Evolutionary conservation across 1,140 invertebrate genomes (phyloP).

Genomic region (Drosophila bifasciata): DNA sequence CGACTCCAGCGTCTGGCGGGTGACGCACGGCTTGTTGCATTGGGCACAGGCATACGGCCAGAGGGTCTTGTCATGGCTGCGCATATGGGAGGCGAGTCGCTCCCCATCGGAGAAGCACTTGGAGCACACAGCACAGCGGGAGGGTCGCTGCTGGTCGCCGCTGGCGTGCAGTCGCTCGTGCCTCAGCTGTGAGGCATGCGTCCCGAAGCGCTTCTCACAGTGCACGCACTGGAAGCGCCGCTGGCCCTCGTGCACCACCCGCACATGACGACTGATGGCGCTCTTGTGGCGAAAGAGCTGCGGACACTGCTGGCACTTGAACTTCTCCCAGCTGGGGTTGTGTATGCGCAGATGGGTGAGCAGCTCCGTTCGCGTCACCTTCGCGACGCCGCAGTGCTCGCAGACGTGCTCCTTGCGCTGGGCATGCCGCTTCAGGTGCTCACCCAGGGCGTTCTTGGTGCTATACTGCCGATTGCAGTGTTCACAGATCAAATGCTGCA

Average conservation of each 20-base stretch:
- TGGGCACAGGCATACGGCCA: conserved; percentile 48
- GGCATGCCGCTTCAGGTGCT: conserved; percentile 73
- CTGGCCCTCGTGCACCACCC: conserved; percentile 73
- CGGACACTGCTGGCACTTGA: conserved; percentile 74
- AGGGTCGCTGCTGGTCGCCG: conserved; percentile 17
- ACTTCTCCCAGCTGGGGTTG: conserved; percentile 74
- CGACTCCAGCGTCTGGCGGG: conserved; percentile 45
- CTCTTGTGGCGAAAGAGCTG: conserved; percentile 77
- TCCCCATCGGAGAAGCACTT: conserved; percentile 29
- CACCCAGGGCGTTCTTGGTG: conserved; percentile 69
- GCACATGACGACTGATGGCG: conserved; percentile 73
- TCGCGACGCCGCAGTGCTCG: conserved; percentile 71
- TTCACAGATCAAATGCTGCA: conserved; percentile 56
- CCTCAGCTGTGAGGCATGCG: conserved; percentile 71
- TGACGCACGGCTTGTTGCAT: conserved; percentile 53
- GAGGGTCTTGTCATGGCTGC: conserved; percentile 35
- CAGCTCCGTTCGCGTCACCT: conserved; percentile 73
- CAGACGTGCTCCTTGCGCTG: conserved; percentile 72
- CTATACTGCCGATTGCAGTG: conserved; percentile 68
- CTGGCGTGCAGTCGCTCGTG: conserved; percentile 68
- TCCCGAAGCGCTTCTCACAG: conserved; percentile 71
- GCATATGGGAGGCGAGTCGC: conserved; percentile 37
- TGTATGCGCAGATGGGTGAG: conserved; percentile 75
- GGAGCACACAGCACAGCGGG: conserved; percentile 34
- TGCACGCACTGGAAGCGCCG: conserved; percentile 63